phyloP scores from a whole-genome alignment of 2,113 vertebrate species.

The Ardeotis arabs region DNA sequence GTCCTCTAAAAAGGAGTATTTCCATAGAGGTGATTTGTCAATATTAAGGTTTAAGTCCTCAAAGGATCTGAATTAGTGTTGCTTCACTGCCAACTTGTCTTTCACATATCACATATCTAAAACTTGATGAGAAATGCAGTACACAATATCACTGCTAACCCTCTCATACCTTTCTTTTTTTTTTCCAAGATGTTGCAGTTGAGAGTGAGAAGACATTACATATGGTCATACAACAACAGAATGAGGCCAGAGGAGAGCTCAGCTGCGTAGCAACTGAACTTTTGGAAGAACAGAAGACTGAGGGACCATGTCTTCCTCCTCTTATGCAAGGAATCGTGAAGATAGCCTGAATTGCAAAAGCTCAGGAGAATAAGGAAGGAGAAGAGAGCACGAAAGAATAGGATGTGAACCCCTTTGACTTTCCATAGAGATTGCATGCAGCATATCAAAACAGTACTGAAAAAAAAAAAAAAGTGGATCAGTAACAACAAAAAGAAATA shows the following conservation, averaged over 20 bases:
- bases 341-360: not conserved
- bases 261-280: not conserved
- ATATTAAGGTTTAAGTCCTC: not conserved
- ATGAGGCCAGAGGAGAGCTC: not conserved
- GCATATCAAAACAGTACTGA: not conserved
- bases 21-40: not conserved
- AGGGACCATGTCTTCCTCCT: not conserved
- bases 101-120: not conserved
- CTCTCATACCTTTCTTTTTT: not conserved
- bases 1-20: not conserved
- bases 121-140: not conserved
- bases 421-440: not conserved
- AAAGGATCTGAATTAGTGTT: not conserved
- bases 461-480: not conserved
- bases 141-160: not conserved
- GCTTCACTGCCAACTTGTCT: not conserved
- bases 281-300: constrained; percentile 34
- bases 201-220: not conserved
- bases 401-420: not conserved
- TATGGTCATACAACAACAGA: not conserved
- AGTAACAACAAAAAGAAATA: not conserved
- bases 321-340: not conserved
- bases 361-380: not conserved
- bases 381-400: not conserved
- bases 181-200: not conserved